Conservation (phyloP, 2,113 vertebrate genomes). For the Nycticorax nycticorax region DNA sequence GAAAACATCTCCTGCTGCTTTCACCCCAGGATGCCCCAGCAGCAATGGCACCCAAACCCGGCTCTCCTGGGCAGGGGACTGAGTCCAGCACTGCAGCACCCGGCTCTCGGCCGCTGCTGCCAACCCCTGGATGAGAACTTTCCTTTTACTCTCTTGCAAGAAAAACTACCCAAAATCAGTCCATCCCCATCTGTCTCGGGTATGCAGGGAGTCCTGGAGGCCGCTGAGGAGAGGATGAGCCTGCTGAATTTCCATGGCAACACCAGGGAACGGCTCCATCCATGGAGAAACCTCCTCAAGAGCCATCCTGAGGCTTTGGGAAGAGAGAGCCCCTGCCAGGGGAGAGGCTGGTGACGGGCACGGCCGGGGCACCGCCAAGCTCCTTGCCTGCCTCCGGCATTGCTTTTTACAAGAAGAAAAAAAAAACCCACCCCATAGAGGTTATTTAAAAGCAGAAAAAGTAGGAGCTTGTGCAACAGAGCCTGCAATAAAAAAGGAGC, state of each 20-base stretch:
- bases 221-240: constrained; percentile 24
- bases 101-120: fast-evolving
- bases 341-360: neutral
- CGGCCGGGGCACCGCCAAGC: neutral
- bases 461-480: neutral
- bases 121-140: neutral
- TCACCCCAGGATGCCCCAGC: neutral
- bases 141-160: neutral
- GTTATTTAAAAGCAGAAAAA: neutral
- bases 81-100: fast-evolving
- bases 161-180: neutral
- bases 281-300: neutral
- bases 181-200: neutral
- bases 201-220: neutral
- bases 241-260: constrained; percentile 57
- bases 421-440: fast-evolving
- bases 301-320: neutral
- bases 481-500: neutral
- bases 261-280: neutral
- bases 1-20: neutral
- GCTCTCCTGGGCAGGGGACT: fast-evolving
- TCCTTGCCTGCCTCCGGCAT: neutral
- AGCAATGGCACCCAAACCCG: neutral
- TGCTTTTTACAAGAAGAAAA: neutral
- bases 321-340: neutral